Conservation (phyloP, 2,113 vertebrate species). For the Mirounga angustirostris region DNA sequence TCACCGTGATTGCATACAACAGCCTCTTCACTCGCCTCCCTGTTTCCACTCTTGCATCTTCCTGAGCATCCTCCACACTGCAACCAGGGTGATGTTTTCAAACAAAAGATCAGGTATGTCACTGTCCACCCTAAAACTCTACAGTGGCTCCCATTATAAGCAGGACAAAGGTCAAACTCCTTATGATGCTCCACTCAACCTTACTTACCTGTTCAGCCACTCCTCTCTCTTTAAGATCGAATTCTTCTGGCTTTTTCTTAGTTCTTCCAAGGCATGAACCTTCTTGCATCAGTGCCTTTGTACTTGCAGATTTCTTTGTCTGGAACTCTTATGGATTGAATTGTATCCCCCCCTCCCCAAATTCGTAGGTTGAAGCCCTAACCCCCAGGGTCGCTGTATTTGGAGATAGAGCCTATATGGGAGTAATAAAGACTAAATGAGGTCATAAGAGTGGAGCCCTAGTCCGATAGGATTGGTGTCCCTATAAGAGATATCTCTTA, state of each 20-base stretch:
- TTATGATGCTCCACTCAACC: background rate
- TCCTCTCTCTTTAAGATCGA: background rate
- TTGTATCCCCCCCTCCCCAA: accelerated
- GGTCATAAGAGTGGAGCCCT: background rate
- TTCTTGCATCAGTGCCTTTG: background rate
- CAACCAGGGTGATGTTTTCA: background rate
- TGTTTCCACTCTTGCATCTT: background rate
- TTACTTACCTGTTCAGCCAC: background rate
- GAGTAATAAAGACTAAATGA: background rate
- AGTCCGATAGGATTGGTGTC: background rate
- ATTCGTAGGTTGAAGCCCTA: background rate
- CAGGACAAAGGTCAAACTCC: background rate
- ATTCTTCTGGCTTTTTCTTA: background rate
- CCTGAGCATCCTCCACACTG: background rate
- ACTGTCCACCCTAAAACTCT: background rate
- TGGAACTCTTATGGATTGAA: background rate
- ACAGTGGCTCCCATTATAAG: background rate
- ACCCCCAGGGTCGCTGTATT: background rate
- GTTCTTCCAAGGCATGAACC: background rate
- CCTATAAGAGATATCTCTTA: background rate
- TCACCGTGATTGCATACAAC: background rate
- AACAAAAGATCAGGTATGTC: background rate
- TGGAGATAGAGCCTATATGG: background rate
- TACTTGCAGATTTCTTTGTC: background rate
- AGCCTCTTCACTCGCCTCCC: background rate